These are phyloP conservation scores for Drosophila hamatofila DNA, from an alignment of 2,888 invertebrate species.

Conservation along the genomic window DNA sequence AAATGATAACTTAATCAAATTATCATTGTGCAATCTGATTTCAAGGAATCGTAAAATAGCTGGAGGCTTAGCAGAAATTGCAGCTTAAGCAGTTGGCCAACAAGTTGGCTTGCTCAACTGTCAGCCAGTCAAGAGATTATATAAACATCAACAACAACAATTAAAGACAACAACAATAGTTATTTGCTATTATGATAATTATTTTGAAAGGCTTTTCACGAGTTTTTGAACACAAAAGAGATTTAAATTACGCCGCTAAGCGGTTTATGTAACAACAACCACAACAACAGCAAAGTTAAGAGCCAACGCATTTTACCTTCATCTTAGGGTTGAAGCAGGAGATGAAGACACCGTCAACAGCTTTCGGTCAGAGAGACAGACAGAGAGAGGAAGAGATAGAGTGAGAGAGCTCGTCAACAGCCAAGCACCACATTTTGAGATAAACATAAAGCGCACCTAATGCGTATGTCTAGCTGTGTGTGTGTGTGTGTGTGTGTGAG, in stretches of 20 bases:
- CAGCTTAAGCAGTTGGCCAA: conserved; percentile 35
- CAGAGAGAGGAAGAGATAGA: not conserved
- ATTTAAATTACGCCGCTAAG: conserved; percentile 78
- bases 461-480: conserved; percentile 30
- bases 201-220: conserved; percentile 71
- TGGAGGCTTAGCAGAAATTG: not conserved
- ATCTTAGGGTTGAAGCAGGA: conserved; percentile 27
- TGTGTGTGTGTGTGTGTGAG: conserved; percentile 8
- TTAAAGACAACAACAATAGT: conserved; percentile 25
- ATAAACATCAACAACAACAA: conserved; percentile 29
- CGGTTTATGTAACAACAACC: conserved; percentile 65
- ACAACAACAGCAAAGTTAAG: conserved; percentile 53
- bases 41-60: conserved; percentile 8
- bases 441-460: conserved; percentile 77
- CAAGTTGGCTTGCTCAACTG: conserved; percentile 33
- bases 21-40: not conserved
- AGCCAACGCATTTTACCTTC: conserved; percentile 59
- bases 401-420: conserved; percentile 69
- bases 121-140: not conserved
- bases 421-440: conserved; percentile 75
- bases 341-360: not conserved
- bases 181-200: conserved; percentile 72
- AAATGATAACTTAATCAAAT: conserved; percentile 18
- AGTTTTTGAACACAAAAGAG: conserved; percentile 75
- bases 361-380: not conserved